Percentiles rank a stretch among this genome's conserved stretches.
phyloP scores from a whole-genome alignment of 1,140 invertebrate genomes.

The Drosophila quadrilineata region DNA sequence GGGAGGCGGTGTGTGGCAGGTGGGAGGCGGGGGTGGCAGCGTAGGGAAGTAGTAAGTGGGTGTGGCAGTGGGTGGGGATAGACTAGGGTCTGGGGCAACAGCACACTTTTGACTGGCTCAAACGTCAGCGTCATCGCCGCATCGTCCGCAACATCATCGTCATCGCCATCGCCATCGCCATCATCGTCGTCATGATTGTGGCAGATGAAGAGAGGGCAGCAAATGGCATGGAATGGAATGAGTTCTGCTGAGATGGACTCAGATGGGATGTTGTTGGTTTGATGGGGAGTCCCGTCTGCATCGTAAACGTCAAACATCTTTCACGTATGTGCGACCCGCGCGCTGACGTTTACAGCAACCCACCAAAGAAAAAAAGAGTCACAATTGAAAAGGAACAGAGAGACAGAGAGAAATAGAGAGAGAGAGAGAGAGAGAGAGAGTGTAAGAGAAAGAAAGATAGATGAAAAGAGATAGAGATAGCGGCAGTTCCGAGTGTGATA shows the following conservation, averaged over 20 bases:
- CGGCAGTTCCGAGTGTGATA: too few relatives aligned
- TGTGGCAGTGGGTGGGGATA: background rate
- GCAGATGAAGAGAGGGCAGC: background rate
- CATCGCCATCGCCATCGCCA: slow-evolving; percentile 40
- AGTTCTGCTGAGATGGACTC: background rate
- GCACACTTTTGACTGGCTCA: slow-evolving; percentile 55
- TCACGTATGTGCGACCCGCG: slow-evolving; percentile 26
- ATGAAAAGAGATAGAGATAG: too few relatives aligned
- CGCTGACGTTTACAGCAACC: slow-evolving; percentile 32
- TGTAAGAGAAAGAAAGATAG: too few relatives aligned
- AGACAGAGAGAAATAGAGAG: slow-evolving; percentile 8
- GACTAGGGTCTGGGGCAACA: slow-evolving; percentile 17
- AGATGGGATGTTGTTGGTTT: background rate
- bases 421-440: too few relatives aligned
- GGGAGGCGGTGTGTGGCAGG: background rate
- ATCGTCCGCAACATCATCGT: slow-evolving; percentile 39
- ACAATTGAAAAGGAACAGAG: slow-evolving; percentile 2
- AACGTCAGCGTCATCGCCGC: slow-evolving; percentile 47
- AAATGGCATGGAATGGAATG: background rate
- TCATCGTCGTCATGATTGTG: slow-evolving; percentile 34
- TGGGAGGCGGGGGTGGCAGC: background rate
- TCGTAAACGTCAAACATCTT: slow-evolving; percentile 68
- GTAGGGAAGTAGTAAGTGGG: background rate
- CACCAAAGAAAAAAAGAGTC: slow-evolving; percentile 23
- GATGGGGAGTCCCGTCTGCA: slow-evolving; percentile 43